A percentile compares a stretch with the other conserved stretches of the same genome.
Evolutionary conservation across 2,797 vertebrate genomes (phyloP).

Genomic region (Phrynocephalus guinanensis): DNA sequence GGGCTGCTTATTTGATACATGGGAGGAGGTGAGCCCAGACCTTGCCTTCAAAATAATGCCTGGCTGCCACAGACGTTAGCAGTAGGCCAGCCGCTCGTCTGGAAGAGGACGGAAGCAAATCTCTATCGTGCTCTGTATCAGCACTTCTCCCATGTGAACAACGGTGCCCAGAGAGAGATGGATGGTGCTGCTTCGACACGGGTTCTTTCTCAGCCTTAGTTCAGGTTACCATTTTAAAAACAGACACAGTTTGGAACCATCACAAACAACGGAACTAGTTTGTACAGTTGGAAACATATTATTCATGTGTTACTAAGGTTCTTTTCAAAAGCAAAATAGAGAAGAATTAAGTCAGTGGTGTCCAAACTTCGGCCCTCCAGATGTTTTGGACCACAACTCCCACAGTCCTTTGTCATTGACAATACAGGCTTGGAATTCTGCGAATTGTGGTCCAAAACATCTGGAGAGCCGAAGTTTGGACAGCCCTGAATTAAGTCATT

Average conservation of each 20-base stretch:
- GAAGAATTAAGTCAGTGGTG: not conserved
- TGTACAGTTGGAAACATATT: slow-evolving; percentile 55
- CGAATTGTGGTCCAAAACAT: no score
- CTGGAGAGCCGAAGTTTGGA: no score
- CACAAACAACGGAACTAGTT: slow-evolving; percentile 22
- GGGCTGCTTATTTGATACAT: not conserved
- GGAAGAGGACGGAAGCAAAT: not conserved
- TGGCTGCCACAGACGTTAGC: no score
- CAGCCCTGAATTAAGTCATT: not conserved
- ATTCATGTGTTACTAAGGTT: slow-evolving; percentile 37
- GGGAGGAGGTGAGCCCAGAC: no score
- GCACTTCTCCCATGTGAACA: not conserved
- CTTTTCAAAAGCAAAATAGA: not conserved
- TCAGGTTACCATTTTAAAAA: slow-evolving; percentile 32
- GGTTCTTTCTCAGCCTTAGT: not conserved
- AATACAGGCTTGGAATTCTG: no score
- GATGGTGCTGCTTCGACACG: not conserved
- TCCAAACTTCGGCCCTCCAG: no score
- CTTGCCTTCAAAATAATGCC: not conserved
- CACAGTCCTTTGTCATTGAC: no score
- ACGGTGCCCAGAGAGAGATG: not conserved
- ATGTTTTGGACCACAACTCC: no score
- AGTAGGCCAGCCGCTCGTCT: no score
- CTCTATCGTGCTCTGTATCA: not conserved
- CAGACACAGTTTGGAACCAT: not conserved